Conservation (phyloP, 2,113 vertebrate genomes). For the Daboia siamensis region DNA sequence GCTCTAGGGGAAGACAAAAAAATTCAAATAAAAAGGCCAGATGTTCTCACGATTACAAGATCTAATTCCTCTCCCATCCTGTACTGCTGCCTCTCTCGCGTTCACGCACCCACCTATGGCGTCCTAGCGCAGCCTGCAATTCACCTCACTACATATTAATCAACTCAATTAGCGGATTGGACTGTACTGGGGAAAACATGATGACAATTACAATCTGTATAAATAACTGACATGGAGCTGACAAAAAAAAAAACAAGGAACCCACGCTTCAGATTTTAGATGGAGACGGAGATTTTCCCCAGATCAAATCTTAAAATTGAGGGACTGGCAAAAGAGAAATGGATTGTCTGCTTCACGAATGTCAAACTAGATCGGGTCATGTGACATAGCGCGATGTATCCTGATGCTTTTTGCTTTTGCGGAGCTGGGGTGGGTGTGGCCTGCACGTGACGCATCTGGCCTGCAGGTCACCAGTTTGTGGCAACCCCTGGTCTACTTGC, state of each 20-base stretch:
- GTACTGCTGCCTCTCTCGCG: not conserved
- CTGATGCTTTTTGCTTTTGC: accelerated
- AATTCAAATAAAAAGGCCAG: not conserved
- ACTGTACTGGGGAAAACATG: not conserved
- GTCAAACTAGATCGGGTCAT: not conserved
- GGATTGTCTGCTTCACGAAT: not conserved
- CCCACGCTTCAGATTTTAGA: not conserved
- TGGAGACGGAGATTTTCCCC: not conserved
- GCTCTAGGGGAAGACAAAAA: not conserved
- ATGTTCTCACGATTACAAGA: not conserved
- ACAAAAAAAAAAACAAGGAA: not conserved
- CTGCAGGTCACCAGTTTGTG: not conserved
- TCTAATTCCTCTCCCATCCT: not conserved
- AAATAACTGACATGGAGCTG: not conserved
- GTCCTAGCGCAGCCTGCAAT: not conserved
- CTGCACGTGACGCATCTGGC: not conserved
- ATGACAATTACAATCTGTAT: not conserved
- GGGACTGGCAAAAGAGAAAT: not conserved
- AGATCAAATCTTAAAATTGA: not conserved
- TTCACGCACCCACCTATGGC: not conserved
- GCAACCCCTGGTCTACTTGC: not conserved
- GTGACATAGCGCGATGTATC: not conserved
- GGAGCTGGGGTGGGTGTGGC: not conserved
- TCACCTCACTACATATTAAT: not conserved
- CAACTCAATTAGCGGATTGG: not conserved